Evolutionary conservation across 2,113 vertebrate species (phyloP).

Genomic region (Agelaius phoeniceus): DNA sequence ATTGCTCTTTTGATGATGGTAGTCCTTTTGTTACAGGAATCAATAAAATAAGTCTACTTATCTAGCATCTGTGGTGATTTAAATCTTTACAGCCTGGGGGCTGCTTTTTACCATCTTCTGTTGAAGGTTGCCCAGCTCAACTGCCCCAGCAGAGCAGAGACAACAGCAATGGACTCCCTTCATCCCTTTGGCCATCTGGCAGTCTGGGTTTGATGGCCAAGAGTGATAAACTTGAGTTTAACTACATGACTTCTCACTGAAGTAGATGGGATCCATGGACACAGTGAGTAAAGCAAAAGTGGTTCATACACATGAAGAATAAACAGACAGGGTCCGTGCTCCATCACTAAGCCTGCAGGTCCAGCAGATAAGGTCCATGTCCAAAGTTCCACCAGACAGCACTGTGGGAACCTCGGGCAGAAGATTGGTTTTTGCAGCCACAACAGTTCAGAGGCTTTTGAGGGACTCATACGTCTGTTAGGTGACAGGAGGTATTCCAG

Average conservation of each 20-base stretch:
- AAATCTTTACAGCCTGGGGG: background rate
- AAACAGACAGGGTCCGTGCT: accelerated
- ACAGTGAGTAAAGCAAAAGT: background rate
- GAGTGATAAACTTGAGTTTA: background rate
- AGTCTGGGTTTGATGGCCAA: background rate
- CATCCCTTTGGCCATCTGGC: accelerated
- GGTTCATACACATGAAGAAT: background rate
- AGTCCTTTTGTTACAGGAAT: background rate
- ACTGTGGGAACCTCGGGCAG: background rate
- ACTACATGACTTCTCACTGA: background rate
- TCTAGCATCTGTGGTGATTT: background rate
- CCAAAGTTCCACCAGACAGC: background rate
- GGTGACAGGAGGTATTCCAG: background rate
- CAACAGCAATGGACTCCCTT: background rate
- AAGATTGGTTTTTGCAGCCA: background rate
- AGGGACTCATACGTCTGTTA: background rate
- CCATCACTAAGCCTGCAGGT: background rate
- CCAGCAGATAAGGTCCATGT: background rate
- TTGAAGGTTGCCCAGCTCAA: background rate
- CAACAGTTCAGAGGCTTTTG: background rate
- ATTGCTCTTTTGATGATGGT: background rate
- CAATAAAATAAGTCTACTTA: background rate
- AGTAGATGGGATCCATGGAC: background rate
- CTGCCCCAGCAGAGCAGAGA: background rate
- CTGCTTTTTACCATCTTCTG: background rate